A percentile compares a stretch with the other conserved stretches of the same genome.
Evolutionary conservation across 2,797 vertebrate genomes (phyloP).

Genomic region (Pantherophis alleghaniensis): DNA sequence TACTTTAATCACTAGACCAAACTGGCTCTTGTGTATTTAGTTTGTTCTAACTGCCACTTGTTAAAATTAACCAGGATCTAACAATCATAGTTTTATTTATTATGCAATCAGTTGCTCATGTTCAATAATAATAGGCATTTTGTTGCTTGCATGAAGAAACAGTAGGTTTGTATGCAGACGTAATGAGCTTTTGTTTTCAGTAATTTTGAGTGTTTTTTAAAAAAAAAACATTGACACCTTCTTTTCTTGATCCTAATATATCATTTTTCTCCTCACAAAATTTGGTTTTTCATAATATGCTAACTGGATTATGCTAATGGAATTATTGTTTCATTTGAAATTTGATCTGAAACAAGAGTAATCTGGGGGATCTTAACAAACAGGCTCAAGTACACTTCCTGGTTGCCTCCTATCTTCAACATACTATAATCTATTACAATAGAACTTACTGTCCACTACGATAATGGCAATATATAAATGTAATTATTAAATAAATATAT

Average conservation of each 20-base stretch:
- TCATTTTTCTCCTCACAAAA: not conserved
- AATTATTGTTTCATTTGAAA: not conserved
- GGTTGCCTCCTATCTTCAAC: not conserved
- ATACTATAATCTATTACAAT: not conserved
- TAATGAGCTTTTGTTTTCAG: not conserved
- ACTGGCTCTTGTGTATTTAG: not conserved
- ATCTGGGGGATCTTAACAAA: not conserved
- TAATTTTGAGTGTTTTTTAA: not conserved
- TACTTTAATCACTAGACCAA: too few species aligned
- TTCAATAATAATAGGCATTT: not conserved
- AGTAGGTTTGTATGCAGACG: not conserved
- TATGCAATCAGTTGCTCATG: not conserved
- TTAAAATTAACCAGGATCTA: not conserved
- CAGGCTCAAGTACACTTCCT: not conserved
- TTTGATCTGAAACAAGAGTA: not conserved
- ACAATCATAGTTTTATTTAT: not conserved
- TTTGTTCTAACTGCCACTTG: not conserved
- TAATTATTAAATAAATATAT: not conserved
- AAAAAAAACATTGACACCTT: not conserved
- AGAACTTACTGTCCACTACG: not conserved
- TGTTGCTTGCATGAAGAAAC: not conserved
- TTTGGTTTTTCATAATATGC: not conserved
- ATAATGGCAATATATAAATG: not conserved
- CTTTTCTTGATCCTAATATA: not conserved
- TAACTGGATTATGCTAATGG: not conserved